Evolutionary conservation across 64 coral and sea anemone species (phyloP), one percentile per base, ranked within the genome.

Genomic region (Cladopsammia gracilis): DNA sequence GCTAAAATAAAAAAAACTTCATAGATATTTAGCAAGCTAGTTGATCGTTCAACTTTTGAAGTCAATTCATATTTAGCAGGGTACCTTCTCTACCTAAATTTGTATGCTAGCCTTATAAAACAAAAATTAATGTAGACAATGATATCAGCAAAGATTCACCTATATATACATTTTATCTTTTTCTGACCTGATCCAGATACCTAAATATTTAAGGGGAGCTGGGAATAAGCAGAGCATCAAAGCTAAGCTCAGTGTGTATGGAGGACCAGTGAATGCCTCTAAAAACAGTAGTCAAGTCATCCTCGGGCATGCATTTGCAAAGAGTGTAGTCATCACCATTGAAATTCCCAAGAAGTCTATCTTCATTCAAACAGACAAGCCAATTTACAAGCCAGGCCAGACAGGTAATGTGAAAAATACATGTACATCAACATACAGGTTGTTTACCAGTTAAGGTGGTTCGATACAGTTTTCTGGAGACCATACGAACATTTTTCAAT

Each of bases 311-410:
- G 64, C 3, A 8, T 65, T 93, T 75, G 7, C 14, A 53, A 25
- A 76, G 44, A 87, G 71, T 43, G 64, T 78, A 60, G 18, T 13
- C 2, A 47, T 93, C 49, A 78, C 54, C 45, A 26, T 93, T 25
- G 23, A 77, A 66, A 86, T 69, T 73, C 91, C 73, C 8, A 68
- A 62, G 58, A 87, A 15, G 11, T 58, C 82, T 13, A 4, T 93
- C 3, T 93, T 93, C 64, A 93, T 93, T 71, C 91, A 93, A 67
- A 93, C 83, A 12, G 91, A 93, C 57, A 93, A 93, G 48, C 91
- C 91, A 0, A 86, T 93, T 24, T 93, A 93, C 83, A 93, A 93
- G 62, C 91, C 91, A 54, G 91, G 91, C 20, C 91, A 93, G 82
- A 93, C 91, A 86, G 78, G 91, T 92, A 62, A 73, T 49, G 23